phyloP scores from a whole-genome alignment of 2,797 vertebrate genomes.

The Gambelia wislizenii region DNA sequence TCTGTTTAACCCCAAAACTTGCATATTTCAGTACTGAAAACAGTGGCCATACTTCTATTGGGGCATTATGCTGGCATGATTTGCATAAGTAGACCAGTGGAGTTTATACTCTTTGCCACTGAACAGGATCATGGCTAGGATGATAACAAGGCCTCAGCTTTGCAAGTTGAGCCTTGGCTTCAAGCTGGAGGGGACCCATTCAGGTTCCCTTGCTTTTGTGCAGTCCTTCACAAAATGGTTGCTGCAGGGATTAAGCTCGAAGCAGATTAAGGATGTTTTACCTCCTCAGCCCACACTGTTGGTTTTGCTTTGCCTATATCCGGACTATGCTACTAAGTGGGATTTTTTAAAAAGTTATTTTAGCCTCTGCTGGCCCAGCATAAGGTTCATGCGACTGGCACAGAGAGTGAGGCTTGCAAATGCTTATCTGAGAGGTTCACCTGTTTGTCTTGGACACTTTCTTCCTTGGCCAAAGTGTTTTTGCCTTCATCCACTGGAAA shows the following conservation, averaged over 20 bases:
- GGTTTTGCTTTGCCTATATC: not conserved
- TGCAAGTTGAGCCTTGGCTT: not conserved
- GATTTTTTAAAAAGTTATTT: not conserved
- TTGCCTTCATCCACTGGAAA: constrained; percentile 22
- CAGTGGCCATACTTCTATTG: no score
- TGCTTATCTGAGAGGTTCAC: constrained; percentile 41
- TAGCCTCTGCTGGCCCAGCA: not conserved
- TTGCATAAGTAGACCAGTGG: no score
- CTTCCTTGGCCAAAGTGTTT: constrained; percentile 14
- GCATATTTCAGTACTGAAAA: not conserved
- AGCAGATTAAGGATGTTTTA: not conserved
- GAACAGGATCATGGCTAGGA: no score
- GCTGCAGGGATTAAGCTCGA: not conserved
- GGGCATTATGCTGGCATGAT: no score
- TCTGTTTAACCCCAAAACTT: not conserved
- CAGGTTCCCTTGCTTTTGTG: not conserved
- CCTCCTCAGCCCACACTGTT: not conserved
- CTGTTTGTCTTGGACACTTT: constrained; percentile 32
- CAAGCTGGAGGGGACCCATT: not conserved
- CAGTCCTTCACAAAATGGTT: not conserved
- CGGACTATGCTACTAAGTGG: not conserved
- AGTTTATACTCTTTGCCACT: no score
- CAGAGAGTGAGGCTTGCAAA: not conserved
- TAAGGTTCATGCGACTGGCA: constrained; percentile 7
- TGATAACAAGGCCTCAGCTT: not conserved